Evolutionary conservation across 2,888 invertebrate genomes (phyloP), one percentile per base, ranked within the genome.

Genomic region (Andrena hattorfiana): DNA sequence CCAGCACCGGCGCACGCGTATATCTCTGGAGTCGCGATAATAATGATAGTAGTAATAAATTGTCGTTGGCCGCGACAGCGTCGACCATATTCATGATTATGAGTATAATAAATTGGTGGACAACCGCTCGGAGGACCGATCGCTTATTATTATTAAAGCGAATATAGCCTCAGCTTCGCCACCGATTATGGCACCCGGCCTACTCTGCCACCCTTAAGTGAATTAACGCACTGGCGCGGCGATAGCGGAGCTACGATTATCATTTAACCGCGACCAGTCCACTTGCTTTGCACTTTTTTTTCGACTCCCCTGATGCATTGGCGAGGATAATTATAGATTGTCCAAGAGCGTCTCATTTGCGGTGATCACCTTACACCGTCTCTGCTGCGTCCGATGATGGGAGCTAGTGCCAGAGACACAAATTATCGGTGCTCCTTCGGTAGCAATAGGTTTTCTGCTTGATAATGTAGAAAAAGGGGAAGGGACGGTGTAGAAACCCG

Each of bases 101-200:
- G 85, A 85, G 63, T 81, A 76, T 85, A 87, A 87, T 87, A 87
- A 87, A 87, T 87, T 87, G 81, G 83, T 60, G 73, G 74, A 81
- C 77, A 75, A 86, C 86, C 82, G 77, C 82, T 72, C 56, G 73
- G 66, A 54, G 81, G 77, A 81, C 77, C 83, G 81, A 87, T 85
- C 78, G 83, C 85, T 87, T 83, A 85, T 87, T 85, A 87, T 87
- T 83, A 78, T 71, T 83, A 73, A 66, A 73, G 83, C 77, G 74
- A 83, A 75, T 76, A 76, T 73, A 67, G 64, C 59, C 48, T 20
- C 70, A 56, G 60, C 72, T 48, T 26, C 71, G 63, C 42, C 62
- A 67, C 54, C 77, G 75, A 85, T 86, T 85, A 86, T 56, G 68
- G 30, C 42, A 28, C n/a, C n/a, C 64, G 51, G 54, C 42, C 68